Percentiles rank a stretch among this genome's conserved stretches.
These are phyloP conservation scores for Brachyptera putata DNA, from an alignment of 2,888 invertebrate species.

Conservation along the genomic window DNA sequence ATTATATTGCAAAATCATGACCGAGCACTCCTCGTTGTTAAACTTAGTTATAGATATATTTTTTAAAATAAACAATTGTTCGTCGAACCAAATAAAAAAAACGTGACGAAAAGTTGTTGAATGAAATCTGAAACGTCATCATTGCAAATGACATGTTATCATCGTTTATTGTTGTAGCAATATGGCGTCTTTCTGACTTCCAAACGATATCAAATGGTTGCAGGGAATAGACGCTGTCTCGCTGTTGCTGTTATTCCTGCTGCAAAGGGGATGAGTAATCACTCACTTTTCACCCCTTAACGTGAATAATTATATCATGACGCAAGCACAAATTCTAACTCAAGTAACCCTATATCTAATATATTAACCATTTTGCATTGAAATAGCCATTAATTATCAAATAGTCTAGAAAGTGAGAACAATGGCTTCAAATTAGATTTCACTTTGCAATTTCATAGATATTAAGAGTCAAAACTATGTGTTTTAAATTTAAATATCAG, in stretches of 20 bases:
- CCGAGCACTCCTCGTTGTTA: constrained; percentile 14
- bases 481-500: no score
- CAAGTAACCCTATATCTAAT: constrained; percentile 2
- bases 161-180: constrained; percentile 12
- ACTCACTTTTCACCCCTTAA: constrained; percentile 19
- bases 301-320: constrained; percentile 15
- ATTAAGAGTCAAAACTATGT: no score
- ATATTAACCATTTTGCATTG: constrained; percentile 12
- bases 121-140: constrained; percentile 25
- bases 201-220: not conserved
- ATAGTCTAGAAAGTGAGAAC: not conserved
- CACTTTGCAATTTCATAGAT: no score
- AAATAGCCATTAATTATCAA: not conserved
- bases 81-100: constrained; percentile 22
- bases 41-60: not conserved
- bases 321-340: constrained; percentile 15
- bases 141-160: constrained; percentile 23
- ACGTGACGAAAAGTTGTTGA: constrained; percentile 20
- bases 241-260: not conserved
- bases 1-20: constrained; percentile 24
- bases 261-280: constrained; percentile 4
- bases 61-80: constrained; percentile 23
- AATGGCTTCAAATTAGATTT: no score
- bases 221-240: not conserved
- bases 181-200: constrained; percentile 15